A percentile compares a stretch with the other conserved stretches of the same genome.
phyloP scores from a whole-genome alignment of 2,113 vertebrate species.

The Urocynchramus pylzowi region DNA sequence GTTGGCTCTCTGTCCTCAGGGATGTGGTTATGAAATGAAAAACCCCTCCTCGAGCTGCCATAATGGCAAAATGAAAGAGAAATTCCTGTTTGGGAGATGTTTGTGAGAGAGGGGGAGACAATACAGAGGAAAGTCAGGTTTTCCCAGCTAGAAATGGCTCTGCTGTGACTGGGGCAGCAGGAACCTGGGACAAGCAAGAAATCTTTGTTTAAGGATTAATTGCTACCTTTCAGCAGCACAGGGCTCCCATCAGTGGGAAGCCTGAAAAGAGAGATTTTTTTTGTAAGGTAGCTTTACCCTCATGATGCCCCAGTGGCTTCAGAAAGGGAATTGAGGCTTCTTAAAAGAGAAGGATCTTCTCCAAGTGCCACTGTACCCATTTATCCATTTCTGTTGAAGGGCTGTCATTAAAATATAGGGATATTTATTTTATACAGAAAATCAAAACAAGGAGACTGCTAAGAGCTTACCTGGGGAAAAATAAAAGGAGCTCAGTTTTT shows the following conservation, averaged over 20 bases:
- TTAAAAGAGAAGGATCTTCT: not conserved
- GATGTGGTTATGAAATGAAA: not conserved
- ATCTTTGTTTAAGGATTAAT: constrained; percentile 9
- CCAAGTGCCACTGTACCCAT: not conserved
- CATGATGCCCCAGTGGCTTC: not conserved
- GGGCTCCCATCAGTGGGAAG: not conserved
- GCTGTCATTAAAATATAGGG: not conserved
- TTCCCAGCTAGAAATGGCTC: not conserved
- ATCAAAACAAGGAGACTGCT: not conserved
- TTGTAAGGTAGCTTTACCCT: not conserved
- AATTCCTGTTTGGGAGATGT: not conserved
- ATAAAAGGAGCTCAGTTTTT: not conserved
- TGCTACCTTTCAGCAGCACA: not conserved
- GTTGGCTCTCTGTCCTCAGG: not conserved
- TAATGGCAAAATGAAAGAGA: not conserved
- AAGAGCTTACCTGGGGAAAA: not conserved
- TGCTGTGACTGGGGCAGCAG: not conserved
- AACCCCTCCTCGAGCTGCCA: not conserved
- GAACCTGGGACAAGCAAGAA: not conserved
- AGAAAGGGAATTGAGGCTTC: not conserved
- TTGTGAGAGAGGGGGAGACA: not conserved
- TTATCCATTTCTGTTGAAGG: not conserved
- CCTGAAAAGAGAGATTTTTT: not conserved
- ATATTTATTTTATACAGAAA: not conserved
- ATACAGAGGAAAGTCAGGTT: not conserved